Conservation (phyloP, 64 coral and sea anemone species). For the Stichodactyla helianthus region DNA sequence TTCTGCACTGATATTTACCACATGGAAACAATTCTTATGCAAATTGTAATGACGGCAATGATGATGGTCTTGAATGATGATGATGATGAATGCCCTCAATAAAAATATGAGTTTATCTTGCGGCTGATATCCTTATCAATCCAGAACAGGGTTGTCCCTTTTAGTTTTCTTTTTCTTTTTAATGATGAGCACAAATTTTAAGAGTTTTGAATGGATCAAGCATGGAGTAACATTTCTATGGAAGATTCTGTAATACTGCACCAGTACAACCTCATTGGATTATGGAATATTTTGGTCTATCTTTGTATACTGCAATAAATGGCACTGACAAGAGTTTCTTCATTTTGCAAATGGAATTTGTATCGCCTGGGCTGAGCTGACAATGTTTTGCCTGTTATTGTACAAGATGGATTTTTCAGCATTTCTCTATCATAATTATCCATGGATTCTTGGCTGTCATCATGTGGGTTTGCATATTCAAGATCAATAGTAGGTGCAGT, state of each 20-base stretch:
- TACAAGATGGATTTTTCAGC: not conserved
- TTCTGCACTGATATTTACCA: not conserved
- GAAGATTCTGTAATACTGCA: not conserved
- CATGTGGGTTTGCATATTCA: not conserved
- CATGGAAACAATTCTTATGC: not conserved
- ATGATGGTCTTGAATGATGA: not conserved
- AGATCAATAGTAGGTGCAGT: not conserved
- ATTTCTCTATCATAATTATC: too few relatives aligned
- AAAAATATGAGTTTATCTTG: not conserved
- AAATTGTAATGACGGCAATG: not conserved
- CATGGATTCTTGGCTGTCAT: not conserved
- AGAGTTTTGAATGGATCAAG: not conserved
- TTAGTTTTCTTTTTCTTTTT: not conserved
- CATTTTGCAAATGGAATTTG: too few relatives aligned
- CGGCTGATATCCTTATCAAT: not conserved
- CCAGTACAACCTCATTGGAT: not conserved
- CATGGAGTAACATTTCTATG: not conserved
- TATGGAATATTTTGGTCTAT: not conserved
- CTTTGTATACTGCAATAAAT: not conserved
- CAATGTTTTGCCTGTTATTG: too few relatives aligned
- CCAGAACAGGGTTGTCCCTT: not conserved
- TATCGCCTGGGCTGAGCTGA: too few relatives aligned
- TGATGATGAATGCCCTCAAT: conserved; percentile 4
- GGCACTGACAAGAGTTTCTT: not conserved
- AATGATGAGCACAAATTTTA: not conserved